Conservation (phyloP, 2,888 invertebrate genomes). For the Chouioia cunea region DNA sequence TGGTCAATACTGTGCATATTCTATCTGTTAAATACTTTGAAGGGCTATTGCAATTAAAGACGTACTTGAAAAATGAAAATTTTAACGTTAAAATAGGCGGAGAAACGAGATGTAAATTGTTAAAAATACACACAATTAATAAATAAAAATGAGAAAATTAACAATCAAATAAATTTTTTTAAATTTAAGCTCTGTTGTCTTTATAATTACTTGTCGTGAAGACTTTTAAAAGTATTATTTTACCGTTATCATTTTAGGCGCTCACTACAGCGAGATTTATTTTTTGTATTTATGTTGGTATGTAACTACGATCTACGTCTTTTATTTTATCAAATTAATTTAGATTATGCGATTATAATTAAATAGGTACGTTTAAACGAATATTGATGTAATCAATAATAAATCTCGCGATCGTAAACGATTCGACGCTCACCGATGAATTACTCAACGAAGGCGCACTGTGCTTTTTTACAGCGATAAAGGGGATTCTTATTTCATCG, state of each 20-base stretch:
- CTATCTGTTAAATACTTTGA: slow-evolving; percentile 35
- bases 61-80: slow-evolving; percentile 10
- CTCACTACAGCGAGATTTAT: slow-evolving; percentile 29
- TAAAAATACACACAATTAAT: slow-evolving; percentile 27
- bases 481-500: too few relatives aligned
- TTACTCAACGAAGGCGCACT: too few relatives aligned
- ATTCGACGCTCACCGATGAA: too few relatives aligned
- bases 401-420: too few relatives aligned
- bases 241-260: slow-evolving; percentile 7
- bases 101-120: slow-evolving; percentile 29
- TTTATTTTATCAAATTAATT: slow-evolving; percentile 30
- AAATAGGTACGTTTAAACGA: too few relatives aligned
- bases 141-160: slow-evolving; percentile 22
- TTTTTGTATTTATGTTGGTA: slow-evolving; percentile 36
- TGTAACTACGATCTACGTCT: slow-evolving; percentile 11
- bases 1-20: slow-evolving; percentile 39
- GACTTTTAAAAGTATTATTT: slow-evolving; percentile 10
- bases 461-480: too few relatives aligned
- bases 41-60: slow-evolving; percentile 27
- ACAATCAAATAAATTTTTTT: slow-evolving; percentile 39
- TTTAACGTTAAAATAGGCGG: slow-evolving; percentile 4
- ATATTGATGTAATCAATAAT: too few relatives aligned
- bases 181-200: slow-evolving; percentile 32
- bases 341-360: too few relatives aligned
- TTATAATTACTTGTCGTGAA: slow-evolving; percentile 28